Evolutionary conservation across 2,888 invertebrate genomes (phyloP).

Genomic region (Acleris sparsana): DNA sequence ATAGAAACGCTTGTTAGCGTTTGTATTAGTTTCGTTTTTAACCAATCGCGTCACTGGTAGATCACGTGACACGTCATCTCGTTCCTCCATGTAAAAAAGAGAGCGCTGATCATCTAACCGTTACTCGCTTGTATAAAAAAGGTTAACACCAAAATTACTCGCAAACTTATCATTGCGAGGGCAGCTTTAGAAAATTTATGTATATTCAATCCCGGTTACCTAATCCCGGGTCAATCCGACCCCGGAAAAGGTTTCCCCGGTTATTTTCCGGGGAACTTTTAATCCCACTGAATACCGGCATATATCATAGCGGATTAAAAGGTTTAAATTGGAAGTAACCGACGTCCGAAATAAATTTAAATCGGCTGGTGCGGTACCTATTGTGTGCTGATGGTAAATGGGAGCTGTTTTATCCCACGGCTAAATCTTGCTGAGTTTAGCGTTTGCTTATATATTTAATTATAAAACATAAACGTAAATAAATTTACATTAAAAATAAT

Average conservation of each 20-base stretch:
- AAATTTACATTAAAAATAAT: too few relatives aligned
- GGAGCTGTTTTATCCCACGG: constrained; percentile 74
- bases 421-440: constrained; percentile 68
- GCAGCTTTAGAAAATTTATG: constrained; percentile 81
- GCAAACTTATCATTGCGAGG: constrained; percentile 71
- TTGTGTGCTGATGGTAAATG: constrained; percentile 79
- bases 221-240: constrained; percentile 83
- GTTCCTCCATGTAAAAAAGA: too few relatives aligned
- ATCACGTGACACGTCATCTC: too few relatives aligned
- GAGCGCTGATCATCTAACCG: too few relatives aligned
- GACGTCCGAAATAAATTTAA: constrained; percentile 84
- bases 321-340: constrained; percentile 85
- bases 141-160: not conserved
- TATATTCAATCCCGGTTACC: constrained; percentile 81
- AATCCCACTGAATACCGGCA: constrained; percentile 83
- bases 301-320: constrained; percentile 84
- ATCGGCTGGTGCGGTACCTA: constrained; percentile 78
- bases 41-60: too few relatives aligned
- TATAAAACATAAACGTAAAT: too few relatives aligned
- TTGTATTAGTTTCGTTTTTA: too few relatives aligned
- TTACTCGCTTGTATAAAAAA: too few relatives aligned
- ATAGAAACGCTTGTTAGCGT: too few relatives aligned
- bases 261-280: constrained; percentile 84
- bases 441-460: not conserved
- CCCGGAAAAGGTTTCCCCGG: constrained; percentile 84